Conservation (phyloP, 2,113 vertebrate species). For the Rhodinocichla rosea region DNA sequence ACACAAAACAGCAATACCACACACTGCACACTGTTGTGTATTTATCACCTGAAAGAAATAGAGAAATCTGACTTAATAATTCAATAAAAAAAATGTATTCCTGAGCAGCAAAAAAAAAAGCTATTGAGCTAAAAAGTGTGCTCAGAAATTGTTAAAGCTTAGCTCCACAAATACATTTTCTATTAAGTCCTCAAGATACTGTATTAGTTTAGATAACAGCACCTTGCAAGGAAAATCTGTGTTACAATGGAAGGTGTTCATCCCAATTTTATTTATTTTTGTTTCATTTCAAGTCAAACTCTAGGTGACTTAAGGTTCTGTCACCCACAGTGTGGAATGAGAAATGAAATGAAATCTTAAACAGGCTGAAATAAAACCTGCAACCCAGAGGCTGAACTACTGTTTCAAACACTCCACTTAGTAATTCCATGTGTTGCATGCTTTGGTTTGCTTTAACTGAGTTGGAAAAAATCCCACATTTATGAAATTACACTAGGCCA, state of each 20-base stretch:
- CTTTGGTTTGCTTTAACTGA: not conserved
- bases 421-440: not conserved
- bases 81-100: not conserved
- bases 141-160: conserved; percentile 8
- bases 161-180: conserved; percentile 4
- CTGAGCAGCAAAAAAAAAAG: not conserved
- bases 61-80: conserved; percentile 3
- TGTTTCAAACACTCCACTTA: not conserved
- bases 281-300: conserved; percentile 11
- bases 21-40: not conserved
- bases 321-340: not conserved
- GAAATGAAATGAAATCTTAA: not conserved
- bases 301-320: not conserved
- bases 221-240: not conserved
- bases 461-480: not conserved
- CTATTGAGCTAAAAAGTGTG: not conserved
- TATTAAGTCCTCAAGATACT: not conserved
- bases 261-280: conserved; percentile 21
- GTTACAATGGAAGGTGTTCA: conserved; percentile 18
- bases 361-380: not conserved
- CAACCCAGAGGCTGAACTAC: not conserved
- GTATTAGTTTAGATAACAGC: not conserved
- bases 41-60: not conserved
- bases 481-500: not conserved
- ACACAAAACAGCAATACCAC: not conserved